Percentiles rank a stretch among this genome's conserved stretches.
Evolutionary conservation across 2,888 invertebrate species (phyloP).

Genomic region (Drosophila meridiana): DNA sequence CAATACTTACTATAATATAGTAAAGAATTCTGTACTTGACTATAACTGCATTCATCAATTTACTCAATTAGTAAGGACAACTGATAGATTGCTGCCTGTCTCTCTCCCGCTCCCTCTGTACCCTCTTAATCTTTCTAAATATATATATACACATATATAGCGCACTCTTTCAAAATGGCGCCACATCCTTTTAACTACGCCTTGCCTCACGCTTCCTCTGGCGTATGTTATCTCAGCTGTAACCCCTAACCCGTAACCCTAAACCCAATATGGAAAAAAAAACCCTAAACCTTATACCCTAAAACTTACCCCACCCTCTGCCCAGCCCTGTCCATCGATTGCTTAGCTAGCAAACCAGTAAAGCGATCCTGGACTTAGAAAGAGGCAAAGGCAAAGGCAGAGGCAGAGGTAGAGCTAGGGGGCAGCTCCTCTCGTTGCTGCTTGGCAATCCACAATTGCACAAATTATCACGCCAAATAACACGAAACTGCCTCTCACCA

Average conservation of each 20-base stretch:
- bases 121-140: background rate
- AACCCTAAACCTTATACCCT: background rate
- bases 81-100: background rate
- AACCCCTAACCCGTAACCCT: slow-evolving; percentile 36
- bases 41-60: background rate
- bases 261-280: background rate
- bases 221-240: slow-evolving; percentile 15
- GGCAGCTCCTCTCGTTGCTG: slow-evolving; percentile 2
- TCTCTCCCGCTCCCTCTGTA: background rate
- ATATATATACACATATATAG: background rate
- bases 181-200: slow-evolving; percentile 51
- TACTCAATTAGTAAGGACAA: background rate
- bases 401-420: background rate
- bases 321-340: background rate
- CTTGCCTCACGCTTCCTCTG: slow-evolving; percentile 44
- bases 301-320: background rate
- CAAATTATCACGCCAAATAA: slow-evolving; percentile 81
- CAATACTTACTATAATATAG: background rate
- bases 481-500: slow-evolving; percentile 46
- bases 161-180: slow-evolving; percentile 63
- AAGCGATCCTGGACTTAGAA: background rate
- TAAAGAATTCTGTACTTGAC: background rate
- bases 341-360: slow-evolving; percentile 16
- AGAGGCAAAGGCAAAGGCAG: background rate
- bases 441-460: slow-evolving; percentile 73